Evolutionary conservation across 2,113 vertebrate genomes (phyloP), one percentile per base, ranked within the genome.

Genomic region (Microcebus ravelobensis): DNA sequence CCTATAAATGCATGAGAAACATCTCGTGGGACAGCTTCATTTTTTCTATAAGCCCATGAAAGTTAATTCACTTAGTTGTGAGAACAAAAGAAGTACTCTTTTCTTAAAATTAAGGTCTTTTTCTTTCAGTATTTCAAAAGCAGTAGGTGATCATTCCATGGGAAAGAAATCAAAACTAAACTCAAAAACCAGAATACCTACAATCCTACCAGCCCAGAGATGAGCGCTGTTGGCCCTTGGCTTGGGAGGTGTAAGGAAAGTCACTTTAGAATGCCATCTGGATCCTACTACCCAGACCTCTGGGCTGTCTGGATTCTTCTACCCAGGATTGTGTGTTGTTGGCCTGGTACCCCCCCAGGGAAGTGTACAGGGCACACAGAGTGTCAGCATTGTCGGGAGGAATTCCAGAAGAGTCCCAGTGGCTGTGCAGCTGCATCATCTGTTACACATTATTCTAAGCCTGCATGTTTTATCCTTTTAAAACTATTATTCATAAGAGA

Each of bases 321-420:
- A 42, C 8, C 12, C 31, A 61, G 29, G 25, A 36, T 15, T 25
- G 9, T 20, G 17, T 61, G 13, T 4, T 27, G 15, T 17, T 15
- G 11, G 31, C 57, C 34, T 48, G 50, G 55, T 12, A 4, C 59
- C 36, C n/a, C n/a, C 27, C 29, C 48, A 48, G n/a, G 27, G 45
- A 61, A 3, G 50, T 36, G 12, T 15, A 11, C 18, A n/a, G 11
- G 77, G 34, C 27, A n/a, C 25, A 20, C 0, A 0, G 29, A 17
- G 0, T 0, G 0, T 50, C 29, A 0, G 0, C 15, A 3, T 31
- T 13, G 9, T 4, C 20, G 3, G 23, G n/a, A 81, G 23, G 21
- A 0, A 55, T 63, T 63, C 52, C 6, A 0, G 20, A 50, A 39
- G 82, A 27, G 23, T 14, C 61, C 61, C 63, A 5, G 18, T 4